phyloP scores from a whole-genome alignment of 2,113 vertebrate species.

The Brachypteracias leptosomus region DNA sequence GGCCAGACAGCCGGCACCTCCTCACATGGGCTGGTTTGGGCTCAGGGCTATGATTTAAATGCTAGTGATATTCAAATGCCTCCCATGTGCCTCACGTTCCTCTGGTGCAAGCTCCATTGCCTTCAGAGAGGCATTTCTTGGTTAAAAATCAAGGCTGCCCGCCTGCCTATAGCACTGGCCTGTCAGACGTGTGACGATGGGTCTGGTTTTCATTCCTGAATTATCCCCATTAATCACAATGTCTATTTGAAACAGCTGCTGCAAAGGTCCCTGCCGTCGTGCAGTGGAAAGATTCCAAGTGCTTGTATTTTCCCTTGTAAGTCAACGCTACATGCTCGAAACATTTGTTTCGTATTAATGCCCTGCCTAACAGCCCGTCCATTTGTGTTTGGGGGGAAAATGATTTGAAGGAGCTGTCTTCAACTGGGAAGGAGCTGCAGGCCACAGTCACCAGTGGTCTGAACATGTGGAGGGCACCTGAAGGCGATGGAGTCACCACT shows the following conservation, averaged over 20 bases:
- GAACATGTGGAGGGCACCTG: slow-evolving; percentile 20
- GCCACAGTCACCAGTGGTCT: background rate
- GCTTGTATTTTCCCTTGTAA: slow-evolving; percentile 71
- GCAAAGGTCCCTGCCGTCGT: slow-evolving; percentile 47
- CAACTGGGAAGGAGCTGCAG: slow-evolving; percentile 29
- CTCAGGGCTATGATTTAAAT: background rate
- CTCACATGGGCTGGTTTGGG: background rate
- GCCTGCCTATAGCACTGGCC: slow-evolving; percentile 5
- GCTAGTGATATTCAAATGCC: background rate
- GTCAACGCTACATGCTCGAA: slow-evolving; percentile 55
- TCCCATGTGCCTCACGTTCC: background rate
- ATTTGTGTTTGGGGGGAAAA: slow-evolving; percentile 49
- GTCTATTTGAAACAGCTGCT: slow-evolving; percentile 72
- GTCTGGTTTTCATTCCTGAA: slow-evolving; percentile 68
- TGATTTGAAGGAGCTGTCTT: slow-evolving; percentile 54
- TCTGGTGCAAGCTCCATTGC: background rate
- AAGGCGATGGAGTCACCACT: background rate
- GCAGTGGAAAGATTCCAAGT: slow-evolving; percentile 65
- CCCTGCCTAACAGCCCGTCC: slow-evolving; percentile 47
- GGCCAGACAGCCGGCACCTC: background rate
- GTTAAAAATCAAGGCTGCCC: background rate
- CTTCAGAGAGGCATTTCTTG: background rate
- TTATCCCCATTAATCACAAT: slow-evolving; percentile 69
- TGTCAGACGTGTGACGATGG: slow-evolving; percentile 48
- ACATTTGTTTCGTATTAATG: slow-evolving; percentile 71